Evolutionary conservation across 2,888 invertebrate species (phyloP).

Genomic region (Dolichopus griseipennis): DNA sequence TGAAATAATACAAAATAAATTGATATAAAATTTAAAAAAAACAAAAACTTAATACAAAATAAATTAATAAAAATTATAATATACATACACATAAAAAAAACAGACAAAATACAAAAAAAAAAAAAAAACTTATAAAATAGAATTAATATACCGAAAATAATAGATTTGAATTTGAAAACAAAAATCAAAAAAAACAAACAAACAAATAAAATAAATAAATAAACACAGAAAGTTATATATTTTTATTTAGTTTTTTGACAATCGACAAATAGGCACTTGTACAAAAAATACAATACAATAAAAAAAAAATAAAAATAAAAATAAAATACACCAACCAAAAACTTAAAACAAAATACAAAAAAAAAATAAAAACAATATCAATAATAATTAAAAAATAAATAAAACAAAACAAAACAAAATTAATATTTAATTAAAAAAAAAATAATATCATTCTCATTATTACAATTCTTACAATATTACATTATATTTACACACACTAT

Average conservation of each 20-base stretch:
- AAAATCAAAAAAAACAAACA: conserved; percentile 18
- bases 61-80: conserved; percentile 13
- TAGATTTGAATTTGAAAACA: conserved; percentile 13
- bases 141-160: conserved; percentile 11
- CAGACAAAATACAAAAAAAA: conserved; percentile 21
- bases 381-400: conserved; percentile 7
- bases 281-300: conserved; percentile 32
- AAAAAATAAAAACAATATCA: conserved; percentile 11
- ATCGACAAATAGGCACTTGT: conserved; percentile 46
- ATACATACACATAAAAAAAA: conserved; percentile 14
- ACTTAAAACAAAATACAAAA: conserved; percentile 15
- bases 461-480: neutral
- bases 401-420: no score
- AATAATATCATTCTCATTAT: conserved; percentile 15
- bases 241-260: conserved; percentile 44
- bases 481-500: neutral
- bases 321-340: conserved; percentile 17
- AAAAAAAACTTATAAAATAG: conserved; percentile 11
- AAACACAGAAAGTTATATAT: conserved; percentile 28
- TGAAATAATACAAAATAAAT: conserved; percentile 18
- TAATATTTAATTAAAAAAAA: neutral
- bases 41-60: conserved; percentile 20
- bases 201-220: conserved; percentile 19
- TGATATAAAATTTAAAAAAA: no score
- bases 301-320: conserved; percentile 20